phyloP scores from a whole-genome alignment of 2,888 invertebrate genomes.

The Agapostemon virescens region DNA sequence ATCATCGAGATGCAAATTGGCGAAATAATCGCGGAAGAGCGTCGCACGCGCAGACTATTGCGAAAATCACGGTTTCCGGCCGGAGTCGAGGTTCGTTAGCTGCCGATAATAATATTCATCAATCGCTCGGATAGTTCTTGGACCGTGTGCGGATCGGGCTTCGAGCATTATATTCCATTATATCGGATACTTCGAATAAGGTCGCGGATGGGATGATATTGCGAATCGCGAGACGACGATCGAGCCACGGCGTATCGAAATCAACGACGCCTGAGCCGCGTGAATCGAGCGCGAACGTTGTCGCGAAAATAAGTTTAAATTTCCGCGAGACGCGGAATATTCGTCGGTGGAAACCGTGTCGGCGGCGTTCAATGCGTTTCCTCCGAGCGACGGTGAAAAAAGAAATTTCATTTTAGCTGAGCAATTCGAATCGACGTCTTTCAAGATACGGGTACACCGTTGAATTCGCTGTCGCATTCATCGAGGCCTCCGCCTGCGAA shows the following conservation, averaged over 20 bases:
- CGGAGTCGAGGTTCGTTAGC: slow-evolving; percentile 26
- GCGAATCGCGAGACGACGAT: slow-evolving; percentile 18
- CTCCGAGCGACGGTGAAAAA: background rate
- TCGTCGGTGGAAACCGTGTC: background rate
- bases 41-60: background rate
- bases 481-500: background rate
- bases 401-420: slow-evolving; percentile 9
- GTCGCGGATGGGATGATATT: slow-evolving; percentile 12
- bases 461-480: background rate
- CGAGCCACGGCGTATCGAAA: slow-evolving; percentile 23
- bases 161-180: no score
- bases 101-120: slow-evolving; percentile 33
- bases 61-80: background rate
- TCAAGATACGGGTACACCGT: background rate
- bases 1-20: slow-evolving; percentile 28
- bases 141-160: slow-evolving; percentile 10
- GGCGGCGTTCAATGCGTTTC: slow-evolving; percentile 13
- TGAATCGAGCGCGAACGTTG: slow-evolving; percentile 43
- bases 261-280: slow-evolving; percentile 15
- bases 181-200: slow-evolving; percentile 42
- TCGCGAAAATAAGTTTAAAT: slow-evolving; percentile 41
- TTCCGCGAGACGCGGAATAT: background rate
- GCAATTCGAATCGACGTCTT: background rate
- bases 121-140: slow-evolving; percentile 22
- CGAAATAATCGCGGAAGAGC: slow-evolving; percentile 17